Conservation (phyloP, 2,888 invertebrate genomes). For the Apodemia zela region DNA sequence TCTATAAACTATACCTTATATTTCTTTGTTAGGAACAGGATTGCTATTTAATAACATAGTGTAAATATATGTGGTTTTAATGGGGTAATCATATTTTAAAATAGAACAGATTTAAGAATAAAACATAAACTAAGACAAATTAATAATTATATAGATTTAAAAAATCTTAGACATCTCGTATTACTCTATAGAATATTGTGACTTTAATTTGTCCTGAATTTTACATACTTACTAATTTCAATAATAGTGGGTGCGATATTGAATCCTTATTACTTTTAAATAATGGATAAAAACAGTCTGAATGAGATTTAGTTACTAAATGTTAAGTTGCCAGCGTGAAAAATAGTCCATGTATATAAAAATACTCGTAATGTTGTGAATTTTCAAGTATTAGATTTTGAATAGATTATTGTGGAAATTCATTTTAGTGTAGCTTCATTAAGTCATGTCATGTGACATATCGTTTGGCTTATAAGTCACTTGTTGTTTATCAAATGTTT, state of each 20-base stretch:
- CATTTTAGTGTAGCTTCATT: constrained; percentile 11
- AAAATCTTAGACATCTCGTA: too few relatives aligned
- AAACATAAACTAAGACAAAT: neutral
- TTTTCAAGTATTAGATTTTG: constrained; percentile 19
- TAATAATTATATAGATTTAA: neutral
- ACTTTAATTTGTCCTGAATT: too few relatives aligned
- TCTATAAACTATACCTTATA: neutral
- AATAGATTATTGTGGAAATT: constrained; percentile 22
- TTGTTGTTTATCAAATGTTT: constrained; percentile 17
- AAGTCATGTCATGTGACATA: constrained; percentile 17
- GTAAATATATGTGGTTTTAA: too few relatives aligned
- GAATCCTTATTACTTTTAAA: neutral
- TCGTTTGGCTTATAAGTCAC: constrained; percentile 16
- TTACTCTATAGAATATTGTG: too few relatives aligned
- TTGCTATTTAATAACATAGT: neutral
- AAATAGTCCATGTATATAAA: constrained; percentile 23
- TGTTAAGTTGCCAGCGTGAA: constrained; percentile 19
- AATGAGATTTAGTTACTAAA: constrained; percentile 15
- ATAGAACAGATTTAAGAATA: too few relatives aligned
- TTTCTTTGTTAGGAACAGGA: neutral
- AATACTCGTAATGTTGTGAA: constrained; percentile 36
- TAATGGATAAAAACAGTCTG: neutral
- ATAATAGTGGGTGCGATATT: neutral
- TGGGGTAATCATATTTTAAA: too few relatives aligned
- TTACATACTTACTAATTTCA: neutral